These are phyloP conservation scores for Scolanthus callimorphus DNA, from an alignment of 92 coral and sea anemone genomes.

Conservation along the genomic window DNA sequence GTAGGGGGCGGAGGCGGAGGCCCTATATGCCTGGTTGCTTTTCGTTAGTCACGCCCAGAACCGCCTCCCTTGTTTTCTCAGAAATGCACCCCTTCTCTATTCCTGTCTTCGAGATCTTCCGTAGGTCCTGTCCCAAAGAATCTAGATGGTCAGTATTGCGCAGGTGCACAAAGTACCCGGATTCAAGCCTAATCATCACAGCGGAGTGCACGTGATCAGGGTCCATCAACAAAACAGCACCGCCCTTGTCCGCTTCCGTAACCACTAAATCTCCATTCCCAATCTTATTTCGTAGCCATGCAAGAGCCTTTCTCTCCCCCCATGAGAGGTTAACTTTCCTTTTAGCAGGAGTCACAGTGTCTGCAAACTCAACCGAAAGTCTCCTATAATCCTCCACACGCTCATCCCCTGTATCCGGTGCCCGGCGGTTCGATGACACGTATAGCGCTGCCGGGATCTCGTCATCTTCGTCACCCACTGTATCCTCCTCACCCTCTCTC, in stretches of 20 bases:
- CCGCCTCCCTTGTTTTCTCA: too few species aligned
- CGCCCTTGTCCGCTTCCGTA: too few species aligned
- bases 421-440: background rate
- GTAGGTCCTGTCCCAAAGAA: too few species aligned
- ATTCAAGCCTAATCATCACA: background rate
- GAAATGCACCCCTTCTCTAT: too few species aligned
- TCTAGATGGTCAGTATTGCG: too few species aligned
- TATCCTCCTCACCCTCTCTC: background rate
- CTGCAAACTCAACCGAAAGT: slow-evolving; percentile 2
- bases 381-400: slow-evolving; percentile 10
- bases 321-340: background rate
- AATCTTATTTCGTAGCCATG: too few species aligned
- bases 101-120: too few species aligned
- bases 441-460: background rate
- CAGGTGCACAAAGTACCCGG: too few species aligned
- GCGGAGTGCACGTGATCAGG: slow-evolving; percentile 1
- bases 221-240: background rate
- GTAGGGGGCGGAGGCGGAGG: too few species aligned
- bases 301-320: background rate
- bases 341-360: slow-evolving; percentile 2
- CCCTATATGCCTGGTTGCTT: too few species aligned
- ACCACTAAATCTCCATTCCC: too few species aligned
- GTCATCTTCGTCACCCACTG: background rate
- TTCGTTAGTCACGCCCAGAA: too few species aligned
- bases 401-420: background rate